Conservation (phyloP, 2,888 invertebrate genomes). For the Tiliacea citrago region DNA sequence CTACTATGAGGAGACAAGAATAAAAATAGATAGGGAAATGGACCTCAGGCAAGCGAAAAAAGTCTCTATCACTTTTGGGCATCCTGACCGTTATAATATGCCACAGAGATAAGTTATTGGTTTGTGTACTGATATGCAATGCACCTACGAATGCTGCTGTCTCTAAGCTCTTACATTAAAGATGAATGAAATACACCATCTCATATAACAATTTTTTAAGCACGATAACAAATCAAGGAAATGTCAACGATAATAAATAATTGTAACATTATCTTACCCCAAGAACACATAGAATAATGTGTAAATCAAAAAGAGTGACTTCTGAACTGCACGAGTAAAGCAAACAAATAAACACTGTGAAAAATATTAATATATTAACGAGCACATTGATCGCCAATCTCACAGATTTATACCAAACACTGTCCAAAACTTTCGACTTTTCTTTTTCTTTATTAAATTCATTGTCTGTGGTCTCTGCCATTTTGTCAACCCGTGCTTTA, state of each 20-base stretch:
- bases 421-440: conserved; percentile 32
- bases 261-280: conserved; percentile 69
- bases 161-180: background rate
- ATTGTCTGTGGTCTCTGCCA: conserved; percentile 49
- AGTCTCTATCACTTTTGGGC: no score
- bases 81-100: background rate
- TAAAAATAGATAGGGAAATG: no score
- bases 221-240: background rate
- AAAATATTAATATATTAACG: conserved; percentile 67
- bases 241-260: background rate
- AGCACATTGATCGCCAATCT: conserved; percentile 68
- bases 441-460: conserved; percentile 21
- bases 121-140: background rate
- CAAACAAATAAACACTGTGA: conserved; percentile 72
- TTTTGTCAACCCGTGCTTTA: conserved; percentile 34
- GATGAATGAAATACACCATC: background rate
- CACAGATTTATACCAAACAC: conserved; percentile 63
- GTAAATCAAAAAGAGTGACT: conserved; percentile 64
- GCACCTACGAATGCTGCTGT: background rate
- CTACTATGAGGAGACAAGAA: background rate
- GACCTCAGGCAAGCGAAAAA: background rate
- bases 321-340: conserved; percentile 64
- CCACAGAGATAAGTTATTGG: background rate
- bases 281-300: conserved; percentile 73
- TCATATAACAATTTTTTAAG: background rate